Evolutionary conservation across 2,797 vertebrate genomes (phyloP), one percentile per base, ranked within the genome.

Genomic region (Coregonus suidteri): DNA sequence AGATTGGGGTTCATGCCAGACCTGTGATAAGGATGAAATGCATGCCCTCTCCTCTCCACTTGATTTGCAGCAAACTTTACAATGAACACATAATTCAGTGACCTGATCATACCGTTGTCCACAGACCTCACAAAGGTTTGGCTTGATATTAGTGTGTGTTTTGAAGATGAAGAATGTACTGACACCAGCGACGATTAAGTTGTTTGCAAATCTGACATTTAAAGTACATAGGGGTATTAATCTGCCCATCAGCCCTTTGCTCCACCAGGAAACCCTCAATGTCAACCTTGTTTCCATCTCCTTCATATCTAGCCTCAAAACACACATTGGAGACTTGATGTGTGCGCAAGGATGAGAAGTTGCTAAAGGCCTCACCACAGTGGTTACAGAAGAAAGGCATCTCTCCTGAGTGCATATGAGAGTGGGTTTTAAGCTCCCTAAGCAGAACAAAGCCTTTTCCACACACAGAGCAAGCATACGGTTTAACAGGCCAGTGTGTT

Each of bases 201-300:
- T 84, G 82, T 62, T 79, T 82, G 73, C 89, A 91, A 78, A 88
- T 64, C 3, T 81, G 85, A 71, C 89, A 90, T 76, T 83, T 84
- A 68, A 85, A 86, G 37, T 81, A 81, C 15, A 80, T 25, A 11
- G 84, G 82, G 16, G 75, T 85, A 13, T 76, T 76, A 9, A 79
- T 72, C 25, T 80, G 77, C 34, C 81, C 74, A 6, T 84, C 76
- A 11, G 71, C 65, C 47, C 73, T 30, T 76, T 75, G 77, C 16
- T 71, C 71, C 41, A 86, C 74, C 54, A 86, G 62, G 69, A 88
- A 85, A 9, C 82, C 84, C 15, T 78, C 74, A 15, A 79, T 67
- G 62, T 73, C 62, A 51, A 31, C 14, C 15, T 67, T 71, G n/a
- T 47, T 65, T 54, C 16, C 71, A 65, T 59, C 41, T 15, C 25